phyloP scores from a whole-genome alignment of 2,113 vertebrate genomes.

The Pterocles gutturalis region DNA sequence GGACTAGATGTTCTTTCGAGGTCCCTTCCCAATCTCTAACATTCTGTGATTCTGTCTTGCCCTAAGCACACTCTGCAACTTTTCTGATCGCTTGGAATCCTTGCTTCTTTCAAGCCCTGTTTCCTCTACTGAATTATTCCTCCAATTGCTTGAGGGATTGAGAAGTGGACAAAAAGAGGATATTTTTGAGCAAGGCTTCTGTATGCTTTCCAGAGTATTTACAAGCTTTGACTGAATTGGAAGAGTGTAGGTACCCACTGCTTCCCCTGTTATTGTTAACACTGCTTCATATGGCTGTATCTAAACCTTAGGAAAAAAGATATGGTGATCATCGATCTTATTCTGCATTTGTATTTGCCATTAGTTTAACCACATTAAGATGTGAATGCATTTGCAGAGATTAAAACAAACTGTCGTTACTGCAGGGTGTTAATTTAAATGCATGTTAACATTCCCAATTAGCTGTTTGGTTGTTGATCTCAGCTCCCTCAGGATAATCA shows the following conservation, averaged over 20 bases:
- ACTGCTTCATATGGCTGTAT: background rate
- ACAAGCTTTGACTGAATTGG: background rate
- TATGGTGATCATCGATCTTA: fast-evolving
- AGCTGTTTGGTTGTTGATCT: background rate
- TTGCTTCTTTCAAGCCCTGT: background rate
- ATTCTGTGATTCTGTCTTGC: background rate
- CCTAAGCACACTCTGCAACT: background rate
- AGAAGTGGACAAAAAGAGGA: background rate
- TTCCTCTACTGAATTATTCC: background rate
- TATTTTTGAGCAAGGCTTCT: background rate
- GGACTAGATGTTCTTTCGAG: no score
- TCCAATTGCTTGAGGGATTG: background rate
- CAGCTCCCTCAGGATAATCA: background rate
- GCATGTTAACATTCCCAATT: background rate
- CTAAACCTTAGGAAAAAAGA: background rate
- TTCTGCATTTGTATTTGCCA: background rate
- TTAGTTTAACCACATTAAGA: background rate
- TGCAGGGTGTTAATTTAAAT: background rate
- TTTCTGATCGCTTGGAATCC: background rate
- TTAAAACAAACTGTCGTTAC: background rate
- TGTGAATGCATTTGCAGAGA: background rate
- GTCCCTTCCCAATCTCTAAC: no score
- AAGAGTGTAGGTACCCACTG: background rate
- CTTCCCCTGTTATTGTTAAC: background rate
- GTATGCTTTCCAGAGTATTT: background rate